Evolutionary conservation across 2,888 invertebrate species (phyloP).

Genomic region (Dicranocentrus wangi): DNA sequence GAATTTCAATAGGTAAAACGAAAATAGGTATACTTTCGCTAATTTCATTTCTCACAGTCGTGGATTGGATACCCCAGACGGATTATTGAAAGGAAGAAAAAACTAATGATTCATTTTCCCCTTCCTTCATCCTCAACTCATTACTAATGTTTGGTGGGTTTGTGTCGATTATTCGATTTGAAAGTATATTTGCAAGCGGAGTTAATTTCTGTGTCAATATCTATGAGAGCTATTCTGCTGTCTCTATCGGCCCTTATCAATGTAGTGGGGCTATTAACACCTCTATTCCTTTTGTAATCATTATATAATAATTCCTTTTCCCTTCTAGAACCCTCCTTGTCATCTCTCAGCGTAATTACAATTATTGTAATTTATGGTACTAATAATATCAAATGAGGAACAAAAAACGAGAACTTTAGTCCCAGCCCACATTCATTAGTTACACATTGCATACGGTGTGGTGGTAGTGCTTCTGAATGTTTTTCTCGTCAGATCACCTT

Average conservation of each 20-base stretch:
- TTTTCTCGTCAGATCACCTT: no score
- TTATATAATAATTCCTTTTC: no score
- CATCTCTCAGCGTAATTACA: constrained; percentile 42
- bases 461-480: background rate
- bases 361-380: constrained; percentile 36
- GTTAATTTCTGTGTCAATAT: constrained; percentile 1
- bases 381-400: constrained; percentile 33
- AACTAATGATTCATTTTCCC: constrained; percentile 43
- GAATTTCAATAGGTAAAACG: background rate
- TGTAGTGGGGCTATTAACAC: constrained; percentile 40
- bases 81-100: constrained; percentile 4
- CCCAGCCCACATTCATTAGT: no score
- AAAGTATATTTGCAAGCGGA: background rate
- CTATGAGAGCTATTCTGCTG: background rate
- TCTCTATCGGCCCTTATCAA: background rate
- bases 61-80: background rate
- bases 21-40: background rate
- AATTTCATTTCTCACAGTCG: background rate
- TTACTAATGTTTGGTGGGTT: constrained; percentile 32
- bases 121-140: constrained; percentile 40
- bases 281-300: constrained; percentile 16
- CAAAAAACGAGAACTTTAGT: constrained; percentile 23
- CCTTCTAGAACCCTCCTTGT: constrained; percentile 38
- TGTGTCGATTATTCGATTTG: constrained; percentile 28
- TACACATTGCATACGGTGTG: background rate